Conservation (phyloP, 2,888 invertebrate species). For the Temnothorax rugatulus region DNA sequence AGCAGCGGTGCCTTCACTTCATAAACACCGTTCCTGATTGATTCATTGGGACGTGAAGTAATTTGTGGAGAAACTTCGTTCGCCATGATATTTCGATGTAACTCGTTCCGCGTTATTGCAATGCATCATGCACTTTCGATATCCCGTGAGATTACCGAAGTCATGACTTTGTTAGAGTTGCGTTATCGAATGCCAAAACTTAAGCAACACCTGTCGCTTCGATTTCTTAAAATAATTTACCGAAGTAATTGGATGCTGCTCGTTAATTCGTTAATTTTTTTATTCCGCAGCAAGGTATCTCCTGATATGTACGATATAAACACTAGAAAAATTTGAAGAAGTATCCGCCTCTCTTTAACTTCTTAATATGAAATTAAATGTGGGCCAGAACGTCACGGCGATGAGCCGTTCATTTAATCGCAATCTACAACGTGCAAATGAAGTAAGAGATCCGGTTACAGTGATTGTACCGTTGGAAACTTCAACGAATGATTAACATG, state of each 20-base stretch:
- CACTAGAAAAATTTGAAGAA: not conserved
- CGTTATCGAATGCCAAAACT: not conserved
- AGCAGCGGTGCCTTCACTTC: slow-evolving; percentile 30
- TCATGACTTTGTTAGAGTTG: slow-evolving; percentile 19
- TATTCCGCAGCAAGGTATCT: not conserved
- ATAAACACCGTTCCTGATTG: slow-evolving; percentile 43
- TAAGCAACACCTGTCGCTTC: slow-evolving; percentile 19
- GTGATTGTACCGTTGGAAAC: slow-evolving; percentile 34
- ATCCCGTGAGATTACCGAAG: slow-evolving; percentile 25
- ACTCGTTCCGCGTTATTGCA: not conserved
- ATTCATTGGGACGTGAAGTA: slow-evolving; percentile 42
- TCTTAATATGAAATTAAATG: slow-evolving; percentile 27
- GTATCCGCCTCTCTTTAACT: not conserved
- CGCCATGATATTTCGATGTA: slow-evolving; percentile 17
- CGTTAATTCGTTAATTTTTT: not conserved
- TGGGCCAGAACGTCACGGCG: slow-evolving; percentile 5
- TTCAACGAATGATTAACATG: slow-evolving; percentile 40
- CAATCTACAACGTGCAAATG: slow-evolving; percentile 35
- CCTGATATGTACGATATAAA: not conserved
- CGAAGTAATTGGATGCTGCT: not conserved
- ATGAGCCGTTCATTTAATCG: slow-evolving; percentile 22
- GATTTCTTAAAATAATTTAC: slow-evolving; percentile 3
- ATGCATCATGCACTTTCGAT: slow-evolving; percentile 2
- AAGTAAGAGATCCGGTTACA: slow-evolving; percentile 40
- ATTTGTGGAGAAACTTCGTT: slow-evolving; percentile 35